These are phyloP conservation scores for Drosophila kambysellisi DNA, from an alignment of 2,888 invertebrate species.

Conservation along the genomic window DNA sequence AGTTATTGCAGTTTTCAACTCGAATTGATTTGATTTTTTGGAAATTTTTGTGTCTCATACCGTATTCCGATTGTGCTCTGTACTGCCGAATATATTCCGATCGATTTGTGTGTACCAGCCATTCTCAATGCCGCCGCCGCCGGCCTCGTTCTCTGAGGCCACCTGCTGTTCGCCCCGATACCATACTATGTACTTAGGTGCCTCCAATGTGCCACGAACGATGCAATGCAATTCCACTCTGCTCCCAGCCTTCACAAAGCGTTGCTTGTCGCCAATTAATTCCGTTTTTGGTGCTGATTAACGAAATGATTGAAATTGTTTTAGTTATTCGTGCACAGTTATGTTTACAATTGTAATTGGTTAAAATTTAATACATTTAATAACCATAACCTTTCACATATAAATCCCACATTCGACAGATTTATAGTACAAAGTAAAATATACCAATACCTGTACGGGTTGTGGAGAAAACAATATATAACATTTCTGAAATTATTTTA, in stretches of 20 bases:
- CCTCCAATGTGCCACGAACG: conserved; percentile 94
- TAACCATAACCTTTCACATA: neutral
- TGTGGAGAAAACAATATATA: neutral
- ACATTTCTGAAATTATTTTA: neutral
- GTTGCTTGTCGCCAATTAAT: conserved; percentile 94
- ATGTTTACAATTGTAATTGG: neutral
- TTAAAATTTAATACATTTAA: neutral
- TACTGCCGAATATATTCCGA: conserved; percentile 82
- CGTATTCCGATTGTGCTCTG: conserved; percentile 83
- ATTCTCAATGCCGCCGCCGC: conserved; percentile 24
- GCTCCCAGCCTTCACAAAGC: conserved; percentile 96
- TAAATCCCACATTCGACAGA: neutral
- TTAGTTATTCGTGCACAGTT: neutral
- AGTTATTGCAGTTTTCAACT: neutral
- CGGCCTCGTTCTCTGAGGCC: conserved; percentile 78
- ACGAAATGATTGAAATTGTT: neutral
- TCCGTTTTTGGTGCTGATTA: conserved; percentile 94
- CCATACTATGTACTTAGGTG: conserved; percentile 97
- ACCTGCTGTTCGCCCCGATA: conserved; percentile 88
- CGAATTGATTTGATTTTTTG: neutral
- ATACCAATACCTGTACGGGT: neutral
- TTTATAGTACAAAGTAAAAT: neutral
- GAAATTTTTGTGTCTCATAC: conserved; percentile 46
- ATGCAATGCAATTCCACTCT: conserved; percentile 94
- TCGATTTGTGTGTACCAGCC: conserved; percentile 84